These are phyloP conservation scores for Callinectes sapidus DNA, from an alignment of 2,888 invertebrate genomes.

Conservation along the genomic window DNA sequence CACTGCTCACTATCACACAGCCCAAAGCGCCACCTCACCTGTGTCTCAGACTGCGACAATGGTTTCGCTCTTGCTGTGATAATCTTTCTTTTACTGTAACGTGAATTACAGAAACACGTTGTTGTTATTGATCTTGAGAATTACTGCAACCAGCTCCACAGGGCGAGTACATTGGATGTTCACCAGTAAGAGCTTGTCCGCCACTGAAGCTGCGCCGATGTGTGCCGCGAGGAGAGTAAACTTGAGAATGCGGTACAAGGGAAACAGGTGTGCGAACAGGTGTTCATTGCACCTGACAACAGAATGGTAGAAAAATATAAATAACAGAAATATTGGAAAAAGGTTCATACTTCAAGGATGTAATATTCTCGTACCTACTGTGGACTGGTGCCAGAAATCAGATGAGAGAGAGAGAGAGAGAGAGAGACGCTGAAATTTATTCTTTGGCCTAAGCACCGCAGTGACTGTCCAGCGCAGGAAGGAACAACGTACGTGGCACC, in stretches of 20 bases:
- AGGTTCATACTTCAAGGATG: background rate
- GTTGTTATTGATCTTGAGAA: background rate
- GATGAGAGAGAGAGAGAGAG: background rate
- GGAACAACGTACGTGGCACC: too few species aligned
- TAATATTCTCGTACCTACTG: background rate
- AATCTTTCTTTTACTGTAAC: background rate
- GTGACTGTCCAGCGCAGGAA: too few species aligned
- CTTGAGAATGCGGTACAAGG: background rate
- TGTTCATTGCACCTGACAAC: background rate
- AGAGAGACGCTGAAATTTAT: background rate
- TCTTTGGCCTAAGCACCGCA: too few species aligned
- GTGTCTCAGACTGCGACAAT: background rate
- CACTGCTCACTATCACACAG: background rate
- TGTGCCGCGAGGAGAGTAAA: background rate
- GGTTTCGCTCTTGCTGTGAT: background rate
- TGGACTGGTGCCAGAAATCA: background rate
- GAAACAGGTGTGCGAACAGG: background rate
- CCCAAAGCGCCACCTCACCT: background rate
- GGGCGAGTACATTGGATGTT: background rate
- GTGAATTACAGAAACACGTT: background rate
- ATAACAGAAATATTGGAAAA: background rate
- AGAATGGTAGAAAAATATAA: background rate
- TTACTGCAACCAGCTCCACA: background rate
- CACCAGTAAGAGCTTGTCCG: background rate
- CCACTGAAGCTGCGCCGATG: background rate